Evolutionary conservation across 2,888 invertebrate genomes (phyloP).

Genomic region (Drosophila austrosaltans): DNA sequence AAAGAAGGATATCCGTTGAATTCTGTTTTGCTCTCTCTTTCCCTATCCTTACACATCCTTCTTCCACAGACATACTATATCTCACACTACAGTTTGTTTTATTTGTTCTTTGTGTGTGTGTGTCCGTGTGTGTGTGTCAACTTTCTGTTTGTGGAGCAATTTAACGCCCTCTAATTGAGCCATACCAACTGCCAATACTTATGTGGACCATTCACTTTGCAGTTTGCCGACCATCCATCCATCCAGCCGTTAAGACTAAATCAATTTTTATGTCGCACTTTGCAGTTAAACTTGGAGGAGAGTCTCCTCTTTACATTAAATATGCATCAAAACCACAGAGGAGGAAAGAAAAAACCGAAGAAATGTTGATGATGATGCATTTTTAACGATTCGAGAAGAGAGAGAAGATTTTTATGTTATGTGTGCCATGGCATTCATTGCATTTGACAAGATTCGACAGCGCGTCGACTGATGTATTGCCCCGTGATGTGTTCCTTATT

Average conservation of each 20-base stretch:
- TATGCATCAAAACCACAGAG: slow-evolving; percentile 58
- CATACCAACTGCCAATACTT: slow-evolving; percentile 44
- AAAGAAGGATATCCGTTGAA: slow-evolving; percentile 11
- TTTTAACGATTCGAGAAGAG: slow-evolving; percentile 72
- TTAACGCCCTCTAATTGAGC: slow-evolving; percentile 64
- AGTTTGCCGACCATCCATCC: slow-evolving; percentile 50
- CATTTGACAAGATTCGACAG: slow-evolving; percentile 73
- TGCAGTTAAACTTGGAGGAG: slow-evolving; percentile 62
- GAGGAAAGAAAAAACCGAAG: not conserved
- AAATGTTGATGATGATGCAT: slow-evolving; percentile 79
- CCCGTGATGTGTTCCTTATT: slow-evolving; percentile 10
- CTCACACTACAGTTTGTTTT: not conserved
- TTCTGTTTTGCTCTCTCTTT: not conserved
- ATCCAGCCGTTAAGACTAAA: slow-evolving; percentile 55
- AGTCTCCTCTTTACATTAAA: slow-evolving; percentile 66
- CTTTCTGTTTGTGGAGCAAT: slow-evolving; percentile 5
- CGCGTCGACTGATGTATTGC: slow-evolving; percentile 53
- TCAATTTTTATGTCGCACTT: slow-evolving; percentile 76
- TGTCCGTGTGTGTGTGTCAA: too few relatives aligned
- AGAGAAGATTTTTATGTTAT: slow-evolving; percentile 62
- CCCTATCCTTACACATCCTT: not conserved
- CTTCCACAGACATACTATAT: not conserved
- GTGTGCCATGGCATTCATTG: slow-evolving; percentile 29
- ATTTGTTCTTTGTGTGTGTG: too few relatives aligned
- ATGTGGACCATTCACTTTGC: slow-evolving; percentile 41